These are phyloP conservation scores for Tachystola acroxantha DNA, from an alignment of 2,888 invertebrate species.

Conservation along the genomic window DNA sequence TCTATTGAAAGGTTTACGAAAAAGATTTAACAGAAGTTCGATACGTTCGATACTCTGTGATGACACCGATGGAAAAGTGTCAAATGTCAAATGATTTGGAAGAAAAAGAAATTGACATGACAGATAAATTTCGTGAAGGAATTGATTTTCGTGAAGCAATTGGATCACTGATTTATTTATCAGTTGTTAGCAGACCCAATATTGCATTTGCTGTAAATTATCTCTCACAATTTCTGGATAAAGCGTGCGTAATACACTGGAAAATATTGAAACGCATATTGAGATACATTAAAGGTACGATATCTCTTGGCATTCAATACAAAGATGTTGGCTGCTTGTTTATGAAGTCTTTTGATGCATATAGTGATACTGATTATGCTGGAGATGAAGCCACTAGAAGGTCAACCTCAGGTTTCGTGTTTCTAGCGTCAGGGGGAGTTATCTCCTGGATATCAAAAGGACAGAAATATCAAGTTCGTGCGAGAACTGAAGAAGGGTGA, in stretches of 20 bases:
- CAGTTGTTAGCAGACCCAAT: not conserved
- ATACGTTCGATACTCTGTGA: too few species aligned
- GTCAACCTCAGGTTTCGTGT: not conserved
- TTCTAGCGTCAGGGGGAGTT: not conserved
- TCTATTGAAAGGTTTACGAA: too few species aligned
- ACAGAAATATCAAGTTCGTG: too few species aligned
- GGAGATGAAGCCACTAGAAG: not conserved
- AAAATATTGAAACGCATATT: not conserved
- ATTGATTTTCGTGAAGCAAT: not conserved
- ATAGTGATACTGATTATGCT: conserved; percentile 1
- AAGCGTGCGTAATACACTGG: not conserved
- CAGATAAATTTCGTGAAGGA: too few species aligned
- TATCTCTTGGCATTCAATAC: not conserved
- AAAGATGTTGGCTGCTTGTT: not conserved
- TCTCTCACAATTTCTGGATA: not conserved
- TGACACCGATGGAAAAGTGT: too few species aligned
- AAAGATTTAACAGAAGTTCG: too few species aligned
- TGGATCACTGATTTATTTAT: not conserved
- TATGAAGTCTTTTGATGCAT: not conserved
- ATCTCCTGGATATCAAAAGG: not conserved
- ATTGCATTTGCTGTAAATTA: not conserved
- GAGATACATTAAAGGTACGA: not conserved
- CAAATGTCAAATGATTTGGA: too few species aligned
- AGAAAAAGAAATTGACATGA: too few species aligned
- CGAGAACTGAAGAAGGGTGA: too few species aligned